A percentile compares a stretch with the other conserved stretches of the same genome.
These are phyloP conservation scores for fruit fly (Drosophila melanogaster) DNA, from an alignment of 1,140 invertebrate genomes.

Conservation along the genomic window DNA sequence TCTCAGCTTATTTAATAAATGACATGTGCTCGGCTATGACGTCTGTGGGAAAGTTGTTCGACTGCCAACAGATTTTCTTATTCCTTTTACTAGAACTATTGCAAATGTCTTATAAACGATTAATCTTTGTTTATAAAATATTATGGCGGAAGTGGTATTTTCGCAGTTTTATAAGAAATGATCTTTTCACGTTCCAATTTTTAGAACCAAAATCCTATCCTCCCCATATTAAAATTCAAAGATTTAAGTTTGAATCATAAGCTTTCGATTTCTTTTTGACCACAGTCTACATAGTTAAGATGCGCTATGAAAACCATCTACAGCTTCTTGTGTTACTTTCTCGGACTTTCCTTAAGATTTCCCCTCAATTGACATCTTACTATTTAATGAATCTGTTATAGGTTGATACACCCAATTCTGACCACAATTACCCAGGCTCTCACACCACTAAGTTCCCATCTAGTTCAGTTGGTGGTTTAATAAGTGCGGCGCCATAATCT, in stretches of 20 bases:
- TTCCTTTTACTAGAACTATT: constrained; percentile 34
- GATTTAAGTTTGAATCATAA: no score
- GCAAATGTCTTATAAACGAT: constrained; percentile 30
- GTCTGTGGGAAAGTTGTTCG: constrained; percentile 46
- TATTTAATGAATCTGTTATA: constrained; percentile 10
- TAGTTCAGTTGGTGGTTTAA: constrained; percentile 68
- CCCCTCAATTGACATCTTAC: not conserved
- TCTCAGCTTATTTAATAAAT: constrained; percentile 33
- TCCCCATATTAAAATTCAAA: no score
- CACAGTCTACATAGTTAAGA: not conserved
- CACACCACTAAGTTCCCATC: constrained; percentile 31
- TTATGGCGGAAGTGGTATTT: constrained; percentile 15
- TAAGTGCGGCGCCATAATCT: constrained; percentile 42
- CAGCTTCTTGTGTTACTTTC: constrained; percentile 16
- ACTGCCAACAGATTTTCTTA: constrained; percentile 56
- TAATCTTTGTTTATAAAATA: constrained; percentile 21
- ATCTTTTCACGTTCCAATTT: not conserved
- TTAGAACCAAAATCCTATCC: no score
- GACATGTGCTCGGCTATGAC: constrained; percentile 68
- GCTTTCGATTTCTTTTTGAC: constrained; percentile 1
- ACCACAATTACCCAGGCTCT: constrained; percentile 29
- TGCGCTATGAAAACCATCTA: constrained; percentile 8
- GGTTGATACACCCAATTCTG: constrained; percentile 26
- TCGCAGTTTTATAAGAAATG: not conserved
- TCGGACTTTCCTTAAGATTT: constrained; percentile 2